Percentiles rank a stretch among this genome's conserved stretches.
These are phyloP conservation scores for Teleopsis dalmanni DNA, from an alignment of 1,140 invertebrate species.

Conservation along the genomic window DNA sequence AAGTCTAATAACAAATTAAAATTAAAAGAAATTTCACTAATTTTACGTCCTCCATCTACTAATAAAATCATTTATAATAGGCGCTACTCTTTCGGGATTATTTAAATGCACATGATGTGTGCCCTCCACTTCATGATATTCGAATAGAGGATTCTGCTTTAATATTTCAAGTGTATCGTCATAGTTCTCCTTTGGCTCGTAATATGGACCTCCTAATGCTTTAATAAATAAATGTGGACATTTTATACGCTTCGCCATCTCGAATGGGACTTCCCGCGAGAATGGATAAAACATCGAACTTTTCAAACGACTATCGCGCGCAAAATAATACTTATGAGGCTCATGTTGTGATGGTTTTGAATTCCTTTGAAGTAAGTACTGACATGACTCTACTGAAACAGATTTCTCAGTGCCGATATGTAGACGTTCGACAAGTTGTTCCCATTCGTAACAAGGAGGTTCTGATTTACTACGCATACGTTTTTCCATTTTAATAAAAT, in stretches of 20 bases:
- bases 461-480: slow-evolving; percentile 41
- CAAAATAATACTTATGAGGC: slow-evolving; percentile 55
- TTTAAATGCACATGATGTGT: slow-evolving; percentile 70
- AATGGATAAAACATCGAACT: slow-evolving; percentile 45
- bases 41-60: slow-evolving; percentile 43
- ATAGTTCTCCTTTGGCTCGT: slow-evolving; percentile 48
- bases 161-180: slow-evolving; percentile 51
- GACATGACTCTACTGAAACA: slow-evolving; percentile 48
- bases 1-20: background rate
- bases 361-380: slow-evolving; percentile 53
- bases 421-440: slow-evolving; percentile 51
- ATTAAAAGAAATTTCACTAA: background rate
- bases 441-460: slow-evolving; percentile 53
- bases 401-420: slow-evolving; percentile 48
- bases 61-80: slow-evolving; percentile 53
- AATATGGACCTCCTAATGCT: slow-evolving; percentile 49
- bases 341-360: slow-evolving; percentile 47
- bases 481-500: slow-evolving; percentile 46
- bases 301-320: slow-evolving; percentile 53
- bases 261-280: slow-evolving; percentile 46
- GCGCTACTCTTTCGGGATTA: slow-evolving; percentile 53
- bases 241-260: slow-evolving; percentile 48
- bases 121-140: slow-evolving; percentile 56
- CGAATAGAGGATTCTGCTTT: slow-evolving; percentile 50
- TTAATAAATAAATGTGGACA: slow-evolving; percentile 55